These are phyloP conservation scores for Spizella passerina DNA, from an alignment of 2,797 vertebrate genomes.

Conservation along the genomic window DNA sequence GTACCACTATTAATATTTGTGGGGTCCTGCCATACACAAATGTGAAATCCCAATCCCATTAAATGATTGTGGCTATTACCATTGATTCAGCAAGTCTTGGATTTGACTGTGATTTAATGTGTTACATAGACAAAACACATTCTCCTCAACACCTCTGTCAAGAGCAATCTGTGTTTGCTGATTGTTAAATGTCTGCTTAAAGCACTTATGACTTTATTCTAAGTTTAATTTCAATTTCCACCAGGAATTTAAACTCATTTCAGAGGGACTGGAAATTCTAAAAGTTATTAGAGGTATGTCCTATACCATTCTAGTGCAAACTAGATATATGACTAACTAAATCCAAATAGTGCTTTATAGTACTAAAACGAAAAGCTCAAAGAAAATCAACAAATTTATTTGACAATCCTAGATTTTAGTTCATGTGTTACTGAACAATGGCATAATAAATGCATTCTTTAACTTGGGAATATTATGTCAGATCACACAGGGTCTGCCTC, in stretches of 20 bases:
- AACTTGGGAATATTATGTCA: background rate
- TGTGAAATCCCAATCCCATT: background rate
- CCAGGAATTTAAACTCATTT: background rate
- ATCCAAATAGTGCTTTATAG: background rate
- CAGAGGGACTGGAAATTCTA: background rate
- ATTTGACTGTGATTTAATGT: rapidly evolving
- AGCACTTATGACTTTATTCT: background rate
- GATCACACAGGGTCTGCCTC: background rate
- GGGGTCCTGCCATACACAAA: background rate
- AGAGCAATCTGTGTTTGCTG: background rate
- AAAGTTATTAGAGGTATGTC: background rate
- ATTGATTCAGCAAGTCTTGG: background rate
- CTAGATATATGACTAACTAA: background rate
- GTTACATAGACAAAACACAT: background rate
- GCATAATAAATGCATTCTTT: background rate
- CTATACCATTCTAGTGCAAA: background rate
- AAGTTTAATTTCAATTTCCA: background rate
- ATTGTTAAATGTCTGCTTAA: background rate
- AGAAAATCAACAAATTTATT: background rate
- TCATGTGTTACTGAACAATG: background rate
- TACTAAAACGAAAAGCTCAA: background rate
- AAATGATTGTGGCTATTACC: background rate
- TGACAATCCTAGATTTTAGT: background rate
- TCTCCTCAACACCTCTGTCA: background rate
- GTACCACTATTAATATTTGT: background rate